Evolutionary conservation across 1,140 invertebrate species (phyloP).

Genomic region (Drosophila albomicans): DNA sequence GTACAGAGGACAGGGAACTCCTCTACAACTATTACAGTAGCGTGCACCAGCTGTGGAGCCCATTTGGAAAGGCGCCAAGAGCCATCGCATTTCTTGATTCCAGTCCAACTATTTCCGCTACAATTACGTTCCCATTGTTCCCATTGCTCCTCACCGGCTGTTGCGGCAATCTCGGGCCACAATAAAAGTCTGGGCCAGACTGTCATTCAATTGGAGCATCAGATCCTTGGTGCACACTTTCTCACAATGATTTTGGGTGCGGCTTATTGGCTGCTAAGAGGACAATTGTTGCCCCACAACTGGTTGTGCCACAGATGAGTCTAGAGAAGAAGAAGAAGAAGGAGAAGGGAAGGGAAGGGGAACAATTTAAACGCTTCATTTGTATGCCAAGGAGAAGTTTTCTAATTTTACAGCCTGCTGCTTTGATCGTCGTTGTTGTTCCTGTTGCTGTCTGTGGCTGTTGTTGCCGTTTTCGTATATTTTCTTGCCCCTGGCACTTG

Average conservation of each 20-base stretch:
- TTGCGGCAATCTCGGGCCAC: conserved; percentile 55
- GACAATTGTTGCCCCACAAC: conserved; percentile 41
- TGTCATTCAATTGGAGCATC: conserved; percentile 35
- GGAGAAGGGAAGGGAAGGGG: neutral
- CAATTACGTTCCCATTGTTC: conserved; percentile 51
- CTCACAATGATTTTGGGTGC: conserved; percentile 33
- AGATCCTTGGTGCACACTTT: conserved; percentile 15
- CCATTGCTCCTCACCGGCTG: conserved; percentile 41
- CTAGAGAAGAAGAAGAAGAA: neutral
- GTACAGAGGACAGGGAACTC: neutral
- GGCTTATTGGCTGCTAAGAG: conserved; percentile 65
- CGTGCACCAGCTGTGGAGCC: conserved; percentile 30
- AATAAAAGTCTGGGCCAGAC: conserved; percentile 63
- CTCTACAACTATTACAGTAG: conserved; percentile 30
- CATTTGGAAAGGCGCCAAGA: conserved; percentile 50
- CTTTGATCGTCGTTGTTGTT: conserved; percentile 21
- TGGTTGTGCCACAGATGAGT: neutral
- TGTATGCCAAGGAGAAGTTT: conserved; percentile 35
- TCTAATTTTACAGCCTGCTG: conserved; percentile 37
- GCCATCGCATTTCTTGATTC: conserved; percentile 39
- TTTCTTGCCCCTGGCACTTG: neutral
- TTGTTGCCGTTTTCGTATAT: neutral
- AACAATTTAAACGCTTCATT: conserved; percentile 41
- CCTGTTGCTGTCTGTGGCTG: neutral
- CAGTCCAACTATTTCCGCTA: conserved; percentile 48